These are phyloP conservation scores for Synanthedon tipuliformis DNA, from an alignment of 2,888 invertebrate genomes.

Conservation along the genomic window DNA sequence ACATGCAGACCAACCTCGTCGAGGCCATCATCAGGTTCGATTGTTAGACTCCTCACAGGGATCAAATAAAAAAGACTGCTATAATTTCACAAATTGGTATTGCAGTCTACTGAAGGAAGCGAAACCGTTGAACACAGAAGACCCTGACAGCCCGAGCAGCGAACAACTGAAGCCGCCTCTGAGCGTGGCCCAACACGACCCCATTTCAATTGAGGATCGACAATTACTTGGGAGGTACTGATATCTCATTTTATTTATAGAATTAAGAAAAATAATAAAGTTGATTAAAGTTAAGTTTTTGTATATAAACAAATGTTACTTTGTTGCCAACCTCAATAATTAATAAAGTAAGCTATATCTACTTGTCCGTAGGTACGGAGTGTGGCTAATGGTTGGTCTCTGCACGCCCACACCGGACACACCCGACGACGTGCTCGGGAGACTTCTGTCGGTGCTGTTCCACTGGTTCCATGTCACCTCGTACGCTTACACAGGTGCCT, in stretches of 20 bases:
- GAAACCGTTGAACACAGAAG: constrained; percentile 80
- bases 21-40: constrained; percentile 90
- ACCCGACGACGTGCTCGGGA: constrained; percentile 84
- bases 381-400: constrained; percentile 96
- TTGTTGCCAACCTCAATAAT: neutral
- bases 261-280: too few species aligned
- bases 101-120: constrained; percentile 90
- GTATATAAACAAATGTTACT: too few species aligned
- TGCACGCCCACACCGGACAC: constrained; percentile 85
- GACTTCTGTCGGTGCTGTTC: constrained; percentile 95
- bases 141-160: constrained; percentile 50
- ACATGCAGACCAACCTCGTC: constrained; percentile 92
- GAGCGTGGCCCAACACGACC: constrained; percentile 63
- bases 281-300: too few species aligned
- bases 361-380: constrained; percentile 79
- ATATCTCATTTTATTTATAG: too few species aligned
- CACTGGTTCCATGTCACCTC: constrained; percentile 99
- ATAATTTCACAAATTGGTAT: constrained; percentile 5
- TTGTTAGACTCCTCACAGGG: too few species aligned
- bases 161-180: constrained; percentile 54
- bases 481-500: constrained; percentile 89
- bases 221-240: constrained; percentile 79
- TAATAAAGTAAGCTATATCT: neutral
- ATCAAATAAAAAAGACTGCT: too few species aligned
- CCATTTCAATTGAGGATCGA: constrained; percentile 85